Evolutionary conservation across 2,888 invertebrate genomes (phyloP).

Genomic region (Alviniconcha strummeri): DNA sequence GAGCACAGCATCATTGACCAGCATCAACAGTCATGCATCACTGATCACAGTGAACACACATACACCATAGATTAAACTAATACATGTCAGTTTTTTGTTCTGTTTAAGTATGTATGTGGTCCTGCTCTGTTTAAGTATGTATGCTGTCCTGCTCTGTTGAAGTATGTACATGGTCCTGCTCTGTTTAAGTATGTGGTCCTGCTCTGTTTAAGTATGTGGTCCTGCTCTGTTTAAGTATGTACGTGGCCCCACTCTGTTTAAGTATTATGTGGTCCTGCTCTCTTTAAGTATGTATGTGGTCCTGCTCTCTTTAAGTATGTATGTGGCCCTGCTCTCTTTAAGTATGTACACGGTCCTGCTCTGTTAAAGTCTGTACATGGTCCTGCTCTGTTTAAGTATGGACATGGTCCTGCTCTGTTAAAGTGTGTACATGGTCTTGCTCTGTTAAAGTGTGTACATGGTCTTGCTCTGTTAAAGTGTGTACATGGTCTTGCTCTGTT

Average conservation of each 20-base stretch:
- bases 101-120: not conserved
- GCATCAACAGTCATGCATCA: not conserved
- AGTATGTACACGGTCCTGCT: not conserved
- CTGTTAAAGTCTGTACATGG: not conserved
- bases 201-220: no score
- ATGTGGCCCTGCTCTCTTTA: not conserved
- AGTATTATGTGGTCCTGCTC: not conserved
- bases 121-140: not conserved
- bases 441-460: no score
- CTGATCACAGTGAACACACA: not conserved
- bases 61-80: not conserved
- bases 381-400: not conserved
- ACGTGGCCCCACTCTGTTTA: not conserved
- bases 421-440: no score
- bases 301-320: not conserved
- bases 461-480: not conserved
- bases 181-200: not conserved
- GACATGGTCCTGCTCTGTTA: no score
- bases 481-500: not conserved
- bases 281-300: not conserved
- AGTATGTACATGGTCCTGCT: not conserved
- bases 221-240: not conserved
- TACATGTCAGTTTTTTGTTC: not conserved
- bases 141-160: not conserved
- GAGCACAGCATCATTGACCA: constrained; percentile 40